phyloP scores from a whole-genome alignment of 2,797 vertebrate genomes.

The Arnoldichthys spilopterus region DNA sequence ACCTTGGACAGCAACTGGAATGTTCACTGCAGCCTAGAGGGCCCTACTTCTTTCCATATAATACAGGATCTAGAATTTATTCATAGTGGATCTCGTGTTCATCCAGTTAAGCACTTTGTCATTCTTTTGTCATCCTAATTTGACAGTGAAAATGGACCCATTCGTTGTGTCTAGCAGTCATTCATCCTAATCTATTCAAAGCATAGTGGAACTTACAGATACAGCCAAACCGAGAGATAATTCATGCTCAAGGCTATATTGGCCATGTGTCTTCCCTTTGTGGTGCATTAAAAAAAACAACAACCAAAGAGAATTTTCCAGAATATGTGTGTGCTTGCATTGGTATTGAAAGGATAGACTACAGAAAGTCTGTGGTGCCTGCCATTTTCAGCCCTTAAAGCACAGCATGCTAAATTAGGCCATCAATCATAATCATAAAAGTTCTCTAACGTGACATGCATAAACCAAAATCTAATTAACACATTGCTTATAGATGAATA shows the following conservation, averaged over 20 bases:
- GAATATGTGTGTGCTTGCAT: neutral
- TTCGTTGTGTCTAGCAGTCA: constrained; percentile 25
- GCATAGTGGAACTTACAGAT: neutral
- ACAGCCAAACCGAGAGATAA: constrained; percentile 26
- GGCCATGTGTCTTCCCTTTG: constrained; percentile 28
- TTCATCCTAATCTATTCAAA: constrained; percentile 17
- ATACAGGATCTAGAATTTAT: constrained; percentile 7
- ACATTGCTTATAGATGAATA: neutral
- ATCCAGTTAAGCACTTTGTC: constrained; percentile 1
- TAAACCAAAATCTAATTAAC: constrained; percentile 6
- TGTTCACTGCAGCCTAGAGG: neutral
- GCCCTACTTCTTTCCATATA: neutral
- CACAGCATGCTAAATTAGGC: constrained; percentile 9
- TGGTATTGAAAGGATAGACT: neutral
- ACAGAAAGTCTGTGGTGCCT: neutral
- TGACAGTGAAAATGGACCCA: constrained; percentile 17
- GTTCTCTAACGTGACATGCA: constrained; percentile 22
- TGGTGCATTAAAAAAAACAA: neutral
- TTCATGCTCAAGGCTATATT: constrained; percentile 33
- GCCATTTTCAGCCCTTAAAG: constrained; percentile 18
- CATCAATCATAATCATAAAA: constrained; percentile 34
- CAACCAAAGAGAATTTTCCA: neutral
- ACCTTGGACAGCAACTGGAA: constrained; percentile 38
- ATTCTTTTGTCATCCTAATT: constrained; percentile 8
- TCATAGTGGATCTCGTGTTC: neutral